Evolutionary conservation across 2,797 vertebrate species (phyloP).

Genomic region (Schizothorax lantsangensis): DNA sequence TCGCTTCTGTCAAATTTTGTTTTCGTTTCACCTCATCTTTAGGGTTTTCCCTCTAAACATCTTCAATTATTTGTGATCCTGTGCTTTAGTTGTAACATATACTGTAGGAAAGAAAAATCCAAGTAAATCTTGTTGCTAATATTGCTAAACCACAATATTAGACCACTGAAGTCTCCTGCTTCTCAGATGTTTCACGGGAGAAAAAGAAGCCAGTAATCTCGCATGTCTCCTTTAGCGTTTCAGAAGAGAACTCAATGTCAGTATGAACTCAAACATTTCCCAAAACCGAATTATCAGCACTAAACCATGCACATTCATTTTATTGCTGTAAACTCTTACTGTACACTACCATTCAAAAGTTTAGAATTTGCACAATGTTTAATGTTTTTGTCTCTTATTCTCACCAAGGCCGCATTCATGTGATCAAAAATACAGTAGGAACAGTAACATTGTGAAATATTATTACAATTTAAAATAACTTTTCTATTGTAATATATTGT

Average conservation of each 20-base stretch:
- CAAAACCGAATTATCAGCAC: neutral
- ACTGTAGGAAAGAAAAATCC: neutral
- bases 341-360: neutral
- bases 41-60: neutral
- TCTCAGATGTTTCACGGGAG: neutral
- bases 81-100: neutral
- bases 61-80: neutral
- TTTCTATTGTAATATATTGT: neutral
- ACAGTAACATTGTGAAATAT: neutral
- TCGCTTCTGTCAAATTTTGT: constrained; percentile 26
- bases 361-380: neutral
- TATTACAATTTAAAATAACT: neutral
- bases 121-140: constrained; percentile 1
- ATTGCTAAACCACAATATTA: neutral
- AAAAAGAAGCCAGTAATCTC: neutral
- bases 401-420: neutral
- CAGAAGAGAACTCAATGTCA: neutral
- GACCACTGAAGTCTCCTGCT: neutral
- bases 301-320: neutral
- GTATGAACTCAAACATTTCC: neutral
- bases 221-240: neutral
- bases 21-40: neutral
- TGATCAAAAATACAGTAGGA: neutral
- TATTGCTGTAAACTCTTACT: neutral
- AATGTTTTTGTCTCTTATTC: neutral